Conservation (phyloP, 2,113 vertebrate genomes). For the Phalacrocorax aristotelis region DNA sequence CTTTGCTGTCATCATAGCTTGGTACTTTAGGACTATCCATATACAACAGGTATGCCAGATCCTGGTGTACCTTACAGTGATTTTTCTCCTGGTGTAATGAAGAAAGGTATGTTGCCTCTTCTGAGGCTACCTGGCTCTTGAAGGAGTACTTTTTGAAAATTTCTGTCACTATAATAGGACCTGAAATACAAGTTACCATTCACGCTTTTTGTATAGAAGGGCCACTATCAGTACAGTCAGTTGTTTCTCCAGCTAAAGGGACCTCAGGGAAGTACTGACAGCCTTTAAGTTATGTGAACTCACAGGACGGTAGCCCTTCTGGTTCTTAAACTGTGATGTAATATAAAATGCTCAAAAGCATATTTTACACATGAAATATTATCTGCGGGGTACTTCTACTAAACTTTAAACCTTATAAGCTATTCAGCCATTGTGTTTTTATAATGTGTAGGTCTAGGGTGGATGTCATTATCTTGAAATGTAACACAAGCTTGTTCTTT, state of each 20-base stretch:
- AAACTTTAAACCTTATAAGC: neutral
- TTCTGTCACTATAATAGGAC: neutral
- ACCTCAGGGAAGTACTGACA: neutral
- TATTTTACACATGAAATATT: neutral
- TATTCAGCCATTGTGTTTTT: neutral
- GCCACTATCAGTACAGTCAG: neutral
- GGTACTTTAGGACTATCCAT: neutral
- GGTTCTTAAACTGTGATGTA: neutral
- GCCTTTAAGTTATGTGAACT: neutral
- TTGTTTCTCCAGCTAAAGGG: neutral
- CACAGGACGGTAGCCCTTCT: neutral
- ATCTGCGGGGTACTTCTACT: neutral
- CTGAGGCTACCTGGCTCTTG: neutral
- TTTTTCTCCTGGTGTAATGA: neutral
- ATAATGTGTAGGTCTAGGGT: neutral
- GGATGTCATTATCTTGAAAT: neutral
- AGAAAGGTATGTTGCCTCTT: neutral
- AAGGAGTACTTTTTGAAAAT: neutral
- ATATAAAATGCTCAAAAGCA: neutral
- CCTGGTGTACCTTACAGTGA: neutral
- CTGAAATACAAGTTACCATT: neutral
- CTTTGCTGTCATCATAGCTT: rapidly evolving
- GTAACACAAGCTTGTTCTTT: neutral
- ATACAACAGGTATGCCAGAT: neutral
- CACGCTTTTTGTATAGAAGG: neutral